Base-by-base conservation (phyloP, 2,113 vertebrate species). In the Pelecanoides urinatrix region DNA sequence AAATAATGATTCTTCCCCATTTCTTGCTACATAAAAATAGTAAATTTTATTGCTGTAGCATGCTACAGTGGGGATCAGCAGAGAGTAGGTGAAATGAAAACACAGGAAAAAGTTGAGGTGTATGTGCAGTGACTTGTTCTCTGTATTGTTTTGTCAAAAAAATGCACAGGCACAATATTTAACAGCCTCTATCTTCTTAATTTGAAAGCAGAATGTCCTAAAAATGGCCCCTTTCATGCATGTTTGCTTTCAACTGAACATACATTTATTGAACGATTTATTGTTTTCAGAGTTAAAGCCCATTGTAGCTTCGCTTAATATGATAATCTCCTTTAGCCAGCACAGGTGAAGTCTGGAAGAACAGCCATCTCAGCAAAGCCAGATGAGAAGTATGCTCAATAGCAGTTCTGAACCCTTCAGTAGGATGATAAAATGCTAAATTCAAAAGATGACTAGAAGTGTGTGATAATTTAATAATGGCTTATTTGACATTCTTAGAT, bases 401-500 rank as follows among this genome's bases (percentile, higher is more conserved):
- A 72, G 30, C 17, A 52, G 44, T 66, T 36, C 44, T 72, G 11
- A 82, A 72, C 55, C 42, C 49, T 81, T 23, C 47, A 32, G 26
- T 32, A 90, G 55, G 86, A 73, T 84, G 91, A 92, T 9, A 59
- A 63, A 75, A 78, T 21, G 16, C 17, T 71, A 49, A 49, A 91
- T 58, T 65, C 52, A 85, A 85, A 93, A 73, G 52, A 85, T 59
- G 16, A 59, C 13, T 75, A 79, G 30, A 95, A 81, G 40, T 44
- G 16, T 86, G 40, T 87, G 53, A 55, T 96, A 95, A 94, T 65
- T 65, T 89, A 77, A 93, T 86, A 96, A 86, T 72, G 40, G 29
- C 30, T 72, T 92, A 76, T 95, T 88, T 95, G 62, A 86, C 67
- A 59, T 96, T 95, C 61, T 71, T 63, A 70, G 61, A 80, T 89